These are phyloP conservation scores for Axea sp. DNA, from an alignment of 2,888 invertebrate species.

Conservation along the genomic window DNA sequence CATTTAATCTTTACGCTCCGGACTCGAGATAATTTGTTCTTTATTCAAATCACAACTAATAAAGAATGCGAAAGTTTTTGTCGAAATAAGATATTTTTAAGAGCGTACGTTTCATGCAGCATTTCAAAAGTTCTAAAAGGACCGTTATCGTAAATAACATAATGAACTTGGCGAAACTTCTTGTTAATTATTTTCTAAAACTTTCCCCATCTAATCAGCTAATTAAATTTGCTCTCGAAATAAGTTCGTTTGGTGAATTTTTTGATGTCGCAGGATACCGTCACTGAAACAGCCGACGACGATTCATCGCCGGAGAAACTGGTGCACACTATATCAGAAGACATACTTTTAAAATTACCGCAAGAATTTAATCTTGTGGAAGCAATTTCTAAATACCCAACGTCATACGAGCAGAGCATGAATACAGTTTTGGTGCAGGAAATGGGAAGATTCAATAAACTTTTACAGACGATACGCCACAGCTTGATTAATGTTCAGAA, in stretches of 20 bases:
- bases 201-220: neutral
- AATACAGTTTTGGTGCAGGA: constrained; percentile 95
- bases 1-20: no score
- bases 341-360: constrained; percentile 89
- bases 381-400: constrained; percentile 86
- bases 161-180: no score
- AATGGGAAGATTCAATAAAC: constrained; percentile 88
- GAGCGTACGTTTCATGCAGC: no score
- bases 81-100: no score
- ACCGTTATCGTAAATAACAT: no score
- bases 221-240: constrained; percentile 5
- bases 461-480: constrained; percentile 85
- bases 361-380: constrained; percentile 84
- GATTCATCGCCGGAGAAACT: constrained; percentile 89
- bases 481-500: constrained; percentile 91
- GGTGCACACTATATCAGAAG: constrained; percentile 89
- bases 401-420: constrained; percentile 92
- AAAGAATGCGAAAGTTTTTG: no score
- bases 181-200: neutral
- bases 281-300: constrained; percentile 81
- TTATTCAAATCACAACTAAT: no score
- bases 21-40: no score
- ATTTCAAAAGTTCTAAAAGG: no score
- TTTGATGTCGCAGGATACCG: constrained; percentile 81
- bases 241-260: constrained; percentile 1